Base-by-base conservation (phyloP, 2,888 invertebrate species). In the Cosmia pyralina region DNA sequence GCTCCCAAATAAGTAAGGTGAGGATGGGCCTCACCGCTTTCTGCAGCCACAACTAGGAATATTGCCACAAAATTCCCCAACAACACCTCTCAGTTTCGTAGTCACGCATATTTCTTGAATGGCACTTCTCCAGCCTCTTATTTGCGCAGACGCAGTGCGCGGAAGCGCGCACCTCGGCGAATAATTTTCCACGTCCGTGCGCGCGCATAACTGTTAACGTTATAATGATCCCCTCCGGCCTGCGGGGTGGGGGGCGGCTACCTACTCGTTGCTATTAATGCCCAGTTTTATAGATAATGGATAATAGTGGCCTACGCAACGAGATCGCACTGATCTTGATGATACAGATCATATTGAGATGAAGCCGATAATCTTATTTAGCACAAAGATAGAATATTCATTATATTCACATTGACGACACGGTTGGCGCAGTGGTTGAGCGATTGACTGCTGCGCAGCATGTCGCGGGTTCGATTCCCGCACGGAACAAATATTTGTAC, bases 121-220 rank as follows among this genome's bases (percentile, higher is more conserved):
- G 78, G 62, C 63, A 71, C 74, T 81, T 78, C 78, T 81, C 62
- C 22, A 48, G 68, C 44, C 28, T 78, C 67, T 70, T 65, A 69
- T 69, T 57, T 57, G 66, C 75, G 62, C 71, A 72, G 65, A 68
- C 71, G 72, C 76, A 82, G 81, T 81, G 89, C 87, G 88, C 94
- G 94, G 94, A 93, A 93, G 93, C 93, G 89, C 79, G 79, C 85
- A 86, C 80, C 79, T 81, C 76, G 80, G 91, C 91, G 94, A 93
- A 94, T 94, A 94, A 95, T 95, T 94, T 95, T 95, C 95, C 95
- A 93, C 95, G 94, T 95, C 95, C 94, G 92, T 95, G 93, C 90
- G 88, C 90, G 83, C 89, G 90, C 88, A 83, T 94, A 94, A 95
- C 95, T 93, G 95, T 94, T 91, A 91, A 92, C 89, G 83, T 89